Base-by-base conservation (phyloP, 2,888 invertebrate species). In the Siphonodentalium dalli region DNA sequence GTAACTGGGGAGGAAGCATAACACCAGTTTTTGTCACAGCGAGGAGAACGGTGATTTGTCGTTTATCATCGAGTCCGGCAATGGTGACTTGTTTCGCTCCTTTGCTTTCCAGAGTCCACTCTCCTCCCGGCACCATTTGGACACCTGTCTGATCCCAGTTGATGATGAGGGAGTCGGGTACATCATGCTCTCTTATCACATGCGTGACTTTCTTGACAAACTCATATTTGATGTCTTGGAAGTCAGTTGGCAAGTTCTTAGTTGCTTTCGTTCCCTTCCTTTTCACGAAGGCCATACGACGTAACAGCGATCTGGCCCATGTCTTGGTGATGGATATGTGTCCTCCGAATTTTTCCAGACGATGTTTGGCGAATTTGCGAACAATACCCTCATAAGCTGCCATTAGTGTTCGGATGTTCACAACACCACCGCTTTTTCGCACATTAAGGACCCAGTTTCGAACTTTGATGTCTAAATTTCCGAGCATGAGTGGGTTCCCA, bases 131-230 rank as follows among this genome's bases (percentile, higher is more conserved):
- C 11, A 61, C 57, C 9, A 61, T n/a, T 27, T 54, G 56, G 39
- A 54, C 48, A 1, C 58, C 59, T 13, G 55, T 57, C 31, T 66
- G 62, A 42, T 64, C 60, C 40, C 52, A 62, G 42, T 61, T 65
- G n/a, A 63, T 52, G 5, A 65, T 27, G 1, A 58, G 40, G 1
- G 23, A n/a, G 39, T 59, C 58, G 1, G 61, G 63, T 4, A 65
- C 35, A 24, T 27, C 24, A 24, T 63, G 18, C 18, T 61, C 23
- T 1, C 5, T 29, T 0, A 55, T 35, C n/a, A 43, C 43, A 11
- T 29, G 38, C 1, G 15, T 18, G 11, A 62, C 44, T 24, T 52
- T 53, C 7, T 35, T 23, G 1, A 57, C 27, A 29, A 39, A 59
- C 3, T 44, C 27, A 0, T 27, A 4, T 26, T 54, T 48, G 8